Evolutionary conservation across 1,140 invertebrate genomes (phyloP), one percentile per base, ranked within the genome.

Genomic region (Homalodisca vitripennis): DNA sequence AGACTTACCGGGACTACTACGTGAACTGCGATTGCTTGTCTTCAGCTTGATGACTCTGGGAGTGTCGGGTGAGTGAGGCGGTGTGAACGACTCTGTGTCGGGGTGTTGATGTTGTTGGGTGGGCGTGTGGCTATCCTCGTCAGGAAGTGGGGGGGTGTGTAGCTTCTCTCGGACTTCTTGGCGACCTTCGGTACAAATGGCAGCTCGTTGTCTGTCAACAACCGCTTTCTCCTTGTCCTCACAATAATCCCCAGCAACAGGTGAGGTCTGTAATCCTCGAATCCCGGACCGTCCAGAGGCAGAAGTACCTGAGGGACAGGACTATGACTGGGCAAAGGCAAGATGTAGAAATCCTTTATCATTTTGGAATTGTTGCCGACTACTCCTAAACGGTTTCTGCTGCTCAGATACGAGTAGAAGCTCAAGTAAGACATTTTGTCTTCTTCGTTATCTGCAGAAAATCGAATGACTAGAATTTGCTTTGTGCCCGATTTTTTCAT

Each of bases 301-400:
- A 92, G 79, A 0, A 94, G 77, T 34, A 91, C 89, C 63, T 85
- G 78, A 0, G 95, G 95, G 64, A 98, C 85, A 12, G 89, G 84
- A 69, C 87, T 87, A 68, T 91, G 85, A 20, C 87, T 88, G 0
- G 91, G 87, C 41, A 98, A 82, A 0, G 96, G 95, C 72, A 97
- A 85, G 68, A 98, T 90, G 77, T 98, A 98, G 77, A 98, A 95
- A 80, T 98, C 96, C 77, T 98, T 97, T 30, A 98, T 90, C 26
- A 87, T 86, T 69, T 88, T 88, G 10, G 88, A 89, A 53, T 83
- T 83, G 17, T 82, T 85, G 0, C 85, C 85, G 20, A 91, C 83
- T 20, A 92, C 90, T 2, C 88, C 90, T 72, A 87, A 76, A 17
- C 91, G 83, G 76, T 91, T 90, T 26, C 93, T 85, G 77, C 87